Evolutionary conservation across 2,113 vertebrate genomes (phyloP), one percentile per base, ranked within the genome.

Genomic region (Heterotis niloticus): DNA sequence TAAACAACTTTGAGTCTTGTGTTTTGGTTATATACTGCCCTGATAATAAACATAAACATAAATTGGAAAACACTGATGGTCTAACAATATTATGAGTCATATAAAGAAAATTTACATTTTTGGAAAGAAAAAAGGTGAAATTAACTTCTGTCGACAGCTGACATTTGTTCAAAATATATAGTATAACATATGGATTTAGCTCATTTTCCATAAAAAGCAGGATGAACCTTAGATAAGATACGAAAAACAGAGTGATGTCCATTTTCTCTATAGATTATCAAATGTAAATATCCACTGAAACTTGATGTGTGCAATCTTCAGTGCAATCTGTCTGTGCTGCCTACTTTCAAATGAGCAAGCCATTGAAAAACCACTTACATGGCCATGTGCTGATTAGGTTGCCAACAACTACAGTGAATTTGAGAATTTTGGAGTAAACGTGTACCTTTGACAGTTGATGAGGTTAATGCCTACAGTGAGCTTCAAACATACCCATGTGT

Each of bases 401-500:
- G 56, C 66, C 56, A 67, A 51, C 60, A 62, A 78, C 23, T 56
- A 82, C 14, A 10, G 11, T 52, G 59, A 28, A 26, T 34, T 67
- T 80, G 56, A 65, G 10, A 69, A 68, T 78, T 78, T 74, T 66
- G 70, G 76, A 29, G 62, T 44, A 64, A 66, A 74, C 75, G 81
- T 78, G 77, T 77, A 85, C 80, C 81, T 87, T 85, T 75, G 60
- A 81, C 82, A 74, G 29, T 10, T 29, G 1, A 59, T 67, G 68
- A 71, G 79, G 62, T 78, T 64, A 70, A 28, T 44, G 78, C 81
- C 83, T 85, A 86, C 82, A 81, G 83, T 74, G 82, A 85, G 88
- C 87, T 84, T 82, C 81, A 87, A 88, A 89, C 88, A 86, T 87
- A 86, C 85, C 90, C 51, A 84, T 85, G 83, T 85, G 84, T 87